Conservation (phyloP, 1,140 invertebrate genomes). For the Episyrphus balteatus region DNA sequence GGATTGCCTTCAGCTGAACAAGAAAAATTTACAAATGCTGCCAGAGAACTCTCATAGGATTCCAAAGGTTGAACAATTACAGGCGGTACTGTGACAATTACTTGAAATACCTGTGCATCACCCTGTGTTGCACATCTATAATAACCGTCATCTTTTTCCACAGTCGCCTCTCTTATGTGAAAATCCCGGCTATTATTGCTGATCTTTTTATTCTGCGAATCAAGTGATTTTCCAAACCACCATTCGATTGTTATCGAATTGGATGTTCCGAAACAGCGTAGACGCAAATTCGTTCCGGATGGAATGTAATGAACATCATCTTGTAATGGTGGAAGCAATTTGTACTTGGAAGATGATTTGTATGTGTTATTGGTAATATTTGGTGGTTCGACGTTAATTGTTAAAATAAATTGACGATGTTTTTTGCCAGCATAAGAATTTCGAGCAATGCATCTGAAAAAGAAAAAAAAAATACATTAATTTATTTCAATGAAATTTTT, state of each 20-base stretch:
- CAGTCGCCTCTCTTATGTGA: conserved; percentile 16
- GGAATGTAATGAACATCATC: conserved; percentile 24
- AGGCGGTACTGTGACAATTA: conserved; percentile 28
- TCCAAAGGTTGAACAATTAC: conserved; percentile 15
- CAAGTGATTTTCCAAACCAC: conserved; percentile 18
- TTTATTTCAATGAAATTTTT: too few species aligned
- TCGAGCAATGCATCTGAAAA: conserved; percentile 30
- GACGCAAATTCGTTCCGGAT: conserved; percentile 14
- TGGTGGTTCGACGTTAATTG: conserved; percentile 6
- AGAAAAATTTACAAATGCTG: conserved; percentile 17
- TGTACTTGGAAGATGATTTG: conserved; percentile 1
- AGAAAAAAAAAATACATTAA: not conserved
- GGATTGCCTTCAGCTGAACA: conserved; percentile 30
- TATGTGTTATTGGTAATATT: not conserved
- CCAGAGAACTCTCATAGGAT: conserved; percentile 21
- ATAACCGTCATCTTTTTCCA: conserved; percentile 17
- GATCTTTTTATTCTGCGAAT: conserved; percentile 11
- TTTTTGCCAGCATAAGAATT: conserved; percentile 20
- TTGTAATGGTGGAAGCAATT: conserved; percentile 24
- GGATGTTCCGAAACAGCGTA: conserved; percentile 20
- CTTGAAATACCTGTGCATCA: conserved; percentile 25
- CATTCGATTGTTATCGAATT: conserved; percentile 25
- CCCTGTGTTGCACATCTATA: conserved; percentile 23
- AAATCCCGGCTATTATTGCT: conserved; percentile 25
- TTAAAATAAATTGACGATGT: conserved; percentile 26